Base-by-base conservation (phyloP, 2,888 invertebrate species). In the Fragum fragum region DNA sequence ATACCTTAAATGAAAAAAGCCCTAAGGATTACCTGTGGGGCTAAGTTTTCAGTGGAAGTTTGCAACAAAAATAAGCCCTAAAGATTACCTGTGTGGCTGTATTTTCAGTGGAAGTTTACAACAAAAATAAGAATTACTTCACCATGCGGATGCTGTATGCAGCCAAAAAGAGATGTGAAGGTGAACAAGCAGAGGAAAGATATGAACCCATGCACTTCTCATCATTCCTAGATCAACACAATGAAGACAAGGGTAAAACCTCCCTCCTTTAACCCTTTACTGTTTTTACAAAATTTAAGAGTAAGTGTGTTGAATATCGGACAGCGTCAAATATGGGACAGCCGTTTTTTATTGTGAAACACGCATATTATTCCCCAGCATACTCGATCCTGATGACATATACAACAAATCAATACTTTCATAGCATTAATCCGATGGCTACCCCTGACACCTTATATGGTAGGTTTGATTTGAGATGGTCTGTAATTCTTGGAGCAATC, bases 61-160 rank as follows among this genome's bases (percentile, higher is more conserved):
- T 42, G 61, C 32, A 63, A 73, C 7, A 16, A 52, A n/a, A n/a
- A n/a, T n/a, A n/a, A n/a, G n/a, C n/a, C n/a, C n/a, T 9, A 47
- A 47, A 47, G n/a, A 9, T 47, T 14, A 16, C 16, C 47, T 9
- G 5, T 47, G 5, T 47, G 47, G 14, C 5, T 47, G 14, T 47
- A 47, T 47, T 47, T 47, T 47, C 47, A 83, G 83, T 71, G 26
- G 74, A 83, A 42, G 32, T 61, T 21, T 42, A 69, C 32, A 63
- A 73, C 7, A 16, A 52, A n/a, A 75, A 79, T 18, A 63, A 71
- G 18, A 74, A 73, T 47, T 79, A 70, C 1, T 74, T 79, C 68
- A 74, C 66, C 28, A 18, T 83, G 36, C 71, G 80, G 14, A 53
- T 83, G 52, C 57, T 77, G 21, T 70, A 72, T 47, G 74, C 79